Conservation (phyloP, 30 jellyfish, hydroid and myxozoan genomes). For the Turritopsis dohrnii region DNA sequence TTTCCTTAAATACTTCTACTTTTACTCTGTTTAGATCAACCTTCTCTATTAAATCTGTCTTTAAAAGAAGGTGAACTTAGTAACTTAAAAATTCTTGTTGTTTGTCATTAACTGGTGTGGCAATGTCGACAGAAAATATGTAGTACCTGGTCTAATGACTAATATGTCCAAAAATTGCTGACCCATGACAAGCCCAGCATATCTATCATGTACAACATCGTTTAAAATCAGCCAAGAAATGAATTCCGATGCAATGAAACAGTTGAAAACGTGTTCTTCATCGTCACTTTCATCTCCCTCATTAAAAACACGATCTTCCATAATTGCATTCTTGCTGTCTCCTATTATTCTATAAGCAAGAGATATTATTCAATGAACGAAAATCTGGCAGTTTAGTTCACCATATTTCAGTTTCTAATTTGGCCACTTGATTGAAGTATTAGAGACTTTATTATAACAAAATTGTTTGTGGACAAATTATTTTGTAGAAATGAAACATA, state of each 20-base stretch:
- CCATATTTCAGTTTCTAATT: too few species aligned
- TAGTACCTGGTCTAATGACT: constrained; percentile 42
- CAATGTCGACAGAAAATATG: background rate
- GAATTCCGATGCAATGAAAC: constrained; percentile 39
- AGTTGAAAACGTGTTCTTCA: background rate
- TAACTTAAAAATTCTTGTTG: too few species aligned
- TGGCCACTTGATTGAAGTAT: too few species aligned
- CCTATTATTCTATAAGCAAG: constrained; percentile 21
- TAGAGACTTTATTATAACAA: too few species aligned
- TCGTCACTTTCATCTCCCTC: background rate
- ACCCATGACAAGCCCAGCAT: constrained; percentile 45
- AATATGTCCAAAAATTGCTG: constrained; percentile 57
- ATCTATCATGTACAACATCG: constrained; percentile 34
- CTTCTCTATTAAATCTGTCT: too few species aligned
- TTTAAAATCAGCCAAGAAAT: constrained; percentile 54
- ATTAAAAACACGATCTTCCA: background rate
- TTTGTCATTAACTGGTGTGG: background rate
- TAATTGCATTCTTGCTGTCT: constrained; percentile 14
- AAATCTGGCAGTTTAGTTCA: too few species aligned
- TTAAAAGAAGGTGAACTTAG: too few species aligned
- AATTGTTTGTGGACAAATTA: too few species aligned
- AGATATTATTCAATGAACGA: background rate
- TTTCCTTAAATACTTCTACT: too few species aligned
- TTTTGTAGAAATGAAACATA: background rate
- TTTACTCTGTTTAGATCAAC: too few species aligned